Conservation (phyloP, 1,140 invertebrate genomes). For the Spodoptera frugiperda region DNA sequence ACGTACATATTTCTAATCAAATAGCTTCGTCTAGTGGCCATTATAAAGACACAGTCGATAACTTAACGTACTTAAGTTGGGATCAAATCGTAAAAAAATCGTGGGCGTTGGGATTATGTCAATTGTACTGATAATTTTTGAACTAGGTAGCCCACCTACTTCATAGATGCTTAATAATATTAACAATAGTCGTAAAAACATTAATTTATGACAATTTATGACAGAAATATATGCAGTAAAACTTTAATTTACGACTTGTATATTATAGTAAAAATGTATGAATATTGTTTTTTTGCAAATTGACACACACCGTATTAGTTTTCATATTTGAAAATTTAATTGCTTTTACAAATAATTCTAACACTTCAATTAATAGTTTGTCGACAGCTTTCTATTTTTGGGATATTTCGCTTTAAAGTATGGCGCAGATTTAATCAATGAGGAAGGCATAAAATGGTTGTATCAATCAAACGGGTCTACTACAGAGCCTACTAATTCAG, state of each 20-base stretch:
- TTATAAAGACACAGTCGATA: slow-evolving; percentile 35
- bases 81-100: slow-evolving; percentile 39
- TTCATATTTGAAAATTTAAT: slow-evolving; percentile 25
- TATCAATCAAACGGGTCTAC: slow-evolving; percentile 6
- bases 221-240: slow-evolving; percentile 35
- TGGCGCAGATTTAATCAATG: background rate
- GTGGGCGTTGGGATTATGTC: slow-evolving; percentile 45
- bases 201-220: slow-evolving; percentile 43
- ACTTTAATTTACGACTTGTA: slow-evolving; percentile 24
- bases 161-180: slow-evolving; percentile 13
- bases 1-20: slow-evolving; percentile 18
- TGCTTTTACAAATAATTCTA: slow-evolving; percentile 16
- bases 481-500: slow-evolving; percentile 26
- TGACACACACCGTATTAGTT: background rate
- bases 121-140: slow-evolving; percentile 46
- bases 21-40: slow-evolving; percentile 6
- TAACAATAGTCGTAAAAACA: slow-evolving; percentile 41
- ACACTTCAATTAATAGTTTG: background rate
- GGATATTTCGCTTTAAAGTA: no score
- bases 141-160: slow-evolving; percentile 45
- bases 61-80: slow-evolving; percentile 37
- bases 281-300: slow-evolving; percentile 26
- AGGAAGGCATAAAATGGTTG: slow-evolving; percentile 8
- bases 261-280: slow-evolving; percentile 4
- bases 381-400: no score